Conservation (phyloP, 2,888 invertebrate genomes). For the Molorchus minor region DNA sequence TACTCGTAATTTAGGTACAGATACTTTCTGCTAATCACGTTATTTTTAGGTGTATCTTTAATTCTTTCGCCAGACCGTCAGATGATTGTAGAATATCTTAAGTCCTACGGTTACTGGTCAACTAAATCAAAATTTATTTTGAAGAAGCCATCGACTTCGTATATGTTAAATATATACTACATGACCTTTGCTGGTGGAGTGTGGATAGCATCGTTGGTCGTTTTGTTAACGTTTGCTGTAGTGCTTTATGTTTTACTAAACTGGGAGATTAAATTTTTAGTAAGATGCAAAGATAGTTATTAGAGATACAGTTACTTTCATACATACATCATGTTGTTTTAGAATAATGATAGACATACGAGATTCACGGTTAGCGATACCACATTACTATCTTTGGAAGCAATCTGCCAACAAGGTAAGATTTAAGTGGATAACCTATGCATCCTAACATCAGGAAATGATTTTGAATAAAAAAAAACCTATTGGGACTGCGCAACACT, state of each 20-base stretch:
- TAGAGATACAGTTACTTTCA: background rate
- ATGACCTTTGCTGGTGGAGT: constrained; percentile 62
- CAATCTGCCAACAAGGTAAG: constrained; percentile 65
- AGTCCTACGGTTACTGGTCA: constrained; percentile 40
- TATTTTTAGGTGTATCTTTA: constrained; percentile 34
- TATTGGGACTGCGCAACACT: too few species aligned
- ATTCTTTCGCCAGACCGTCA: constrained; percentile 40
- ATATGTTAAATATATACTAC: constrained; percentile 63
- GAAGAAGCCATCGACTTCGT: constrained; percentile 63
- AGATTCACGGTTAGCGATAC: constrained; percentile 56
- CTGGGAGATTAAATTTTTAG: constrained; percentile 50
- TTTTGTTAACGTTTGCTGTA: constrained; percentile 50
- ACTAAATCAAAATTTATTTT: constrained; percentile 57
- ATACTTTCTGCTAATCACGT: constrained; percentile 8
- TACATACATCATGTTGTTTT: constrained; percentile 1
- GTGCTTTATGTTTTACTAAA: constrained; percentile 55
- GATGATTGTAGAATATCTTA: constrained; percentile 41
- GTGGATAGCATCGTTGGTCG: constrained; percentile 59
- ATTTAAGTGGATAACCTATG: too few species aligned
- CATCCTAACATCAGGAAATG: constrained; percentile 3
- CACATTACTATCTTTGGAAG: constrained; percentile 62
- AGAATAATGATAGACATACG: constrained; percentile 29
- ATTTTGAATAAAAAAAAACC: too few species aligned
- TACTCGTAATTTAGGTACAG: too few species aligned
- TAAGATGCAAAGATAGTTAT: constrained; percentile 12